Evolutionary conservation across 2,113 vertebrate species (phyloP), one percentile per base, ranked within the genome.

Genomic region (Lycocorax pyrrhopterus): DNA sequence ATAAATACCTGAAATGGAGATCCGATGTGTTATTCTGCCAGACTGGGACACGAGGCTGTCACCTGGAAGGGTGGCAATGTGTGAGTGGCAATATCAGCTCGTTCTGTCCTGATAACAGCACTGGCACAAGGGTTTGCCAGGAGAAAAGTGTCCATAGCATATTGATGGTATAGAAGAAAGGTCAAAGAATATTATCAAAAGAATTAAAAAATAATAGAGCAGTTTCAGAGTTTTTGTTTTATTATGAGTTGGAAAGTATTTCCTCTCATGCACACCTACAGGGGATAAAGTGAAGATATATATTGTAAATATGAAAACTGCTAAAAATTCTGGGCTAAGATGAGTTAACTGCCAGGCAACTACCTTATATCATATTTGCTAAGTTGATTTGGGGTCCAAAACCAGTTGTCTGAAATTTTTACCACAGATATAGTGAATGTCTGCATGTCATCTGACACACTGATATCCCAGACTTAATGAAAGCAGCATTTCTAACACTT

Each of bases 251-350:
- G 25, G 30, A 33, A 87, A 39, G 4, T 30, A 7, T 68, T 91
- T 85, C 18, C 27, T 5, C 16, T 72, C 23, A 0, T 55, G 43
- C 18, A 15, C 12, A 4, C 0, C 0, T 16, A 33, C 8, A 58
- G 21, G 10, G 27, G 35, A 8, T 35, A 33, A 49, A 66, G 26
- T 55, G 62, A 91, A 41, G 12, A 33, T n/a, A 12, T 26, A 19
- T 37, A 5, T 26, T 58, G 27, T 30, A 71, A 91, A 75, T 35
- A 8, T 52, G 14, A 56, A 73, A 44, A 52, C 68, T 44, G 12
- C 7, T 20, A 4, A 60, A 33, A 41, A 13, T 76, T 56, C 32
- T n/a, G 56, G 63, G 41, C 26, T 35, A 20, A 49, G 16, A 13
- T 39, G 7, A 14, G 25, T 46, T 35, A n/a, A 56, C 21, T 72